phyloP scores from a whole-genome alignment of 2,888 invertebrate species.

The Linnaemya vulpina region DNA sequence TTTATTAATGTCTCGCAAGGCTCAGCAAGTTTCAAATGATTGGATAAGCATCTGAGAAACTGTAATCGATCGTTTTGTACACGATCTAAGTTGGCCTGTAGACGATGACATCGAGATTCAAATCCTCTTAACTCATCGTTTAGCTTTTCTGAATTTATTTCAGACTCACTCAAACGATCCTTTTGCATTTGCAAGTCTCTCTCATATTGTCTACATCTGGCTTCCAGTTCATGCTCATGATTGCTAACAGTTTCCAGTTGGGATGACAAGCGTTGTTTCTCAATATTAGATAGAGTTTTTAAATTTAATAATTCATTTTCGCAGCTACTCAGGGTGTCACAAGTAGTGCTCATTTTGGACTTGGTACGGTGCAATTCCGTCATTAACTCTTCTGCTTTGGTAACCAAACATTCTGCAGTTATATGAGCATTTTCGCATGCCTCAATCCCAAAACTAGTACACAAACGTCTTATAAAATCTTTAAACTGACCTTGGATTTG shows the following conservation, averaged over 20 bases:
- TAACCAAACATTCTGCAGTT: slow-evolving; percentile 88
- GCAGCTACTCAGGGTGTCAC: slow-evolving; percentile 83
- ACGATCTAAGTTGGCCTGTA: slow-evolving; percentile 82
- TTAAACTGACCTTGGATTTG: slow-evolving; percentile 86
- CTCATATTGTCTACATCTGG: slow-evolving; percentile 88
- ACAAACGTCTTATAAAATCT: slow-evolving; percentile 89
- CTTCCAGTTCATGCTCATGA: slow-evolving; percentile 88
- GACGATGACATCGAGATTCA: slow-evolving; percentile 82
- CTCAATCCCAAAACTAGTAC: slow-evolving; percentile 88
- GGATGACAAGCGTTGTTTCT: slow-evolving; percentile 90
- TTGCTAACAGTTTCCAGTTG: slow-evolving; percentile 84
- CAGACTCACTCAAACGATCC: slow-evolving; percentile 89
- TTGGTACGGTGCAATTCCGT: slow-evolving; percentile 88
- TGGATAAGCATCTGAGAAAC: slow-evolving; percentile 80
- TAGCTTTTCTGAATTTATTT: slow-evolving; percentile 86
- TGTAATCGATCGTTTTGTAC: slow-evolving; percentile 82
- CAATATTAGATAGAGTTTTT: slow-evolving; percentile 83
- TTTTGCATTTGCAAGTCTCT: slow-evolving; percentile 90
- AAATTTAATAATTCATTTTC: slow-evolving; percentile 81
- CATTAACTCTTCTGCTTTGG: slow-evolving; percentile 90
- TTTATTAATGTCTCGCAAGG: slow-evolving; percentile 91
- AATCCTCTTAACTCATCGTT: slow-evolving; percentile 83
- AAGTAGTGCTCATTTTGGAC: slow-evolving; percentile 83
- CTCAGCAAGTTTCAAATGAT: slow-evolving; percentile 87
- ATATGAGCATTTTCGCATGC: slow-evolving; percentile 87